These are phyloP conservation scores for Drosophila seclusa DNA, from an alignment of 2,888 invertebrate species.

Conservation along the genomic window DNA sequence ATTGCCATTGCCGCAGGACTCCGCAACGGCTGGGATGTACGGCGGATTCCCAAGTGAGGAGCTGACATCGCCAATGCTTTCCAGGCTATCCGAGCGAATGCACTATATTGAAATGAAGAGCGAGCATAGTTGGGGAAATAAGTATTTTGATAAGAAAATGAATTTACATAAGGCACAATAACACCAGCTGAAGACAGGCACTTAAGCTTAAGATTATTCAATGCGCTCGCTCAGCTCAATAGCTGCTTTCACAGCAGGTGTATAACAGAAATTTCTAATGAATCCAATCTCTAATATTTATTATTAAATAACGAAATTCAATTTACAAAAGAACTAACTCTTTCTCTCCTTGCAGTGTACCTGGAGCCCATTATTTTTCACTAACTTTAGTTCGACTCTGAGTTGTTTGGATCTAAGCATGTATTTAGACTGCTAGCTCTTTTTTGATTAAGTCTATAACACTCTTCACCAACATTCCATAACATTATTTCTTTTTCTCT, in stretches of 20 bases:
- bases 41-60: slow-evolving; percentile 84
- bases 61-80: slow-evolving; percentile 88
- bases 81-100: slow-evolving; percentile 88
- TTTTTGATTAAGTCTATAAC: neutral
- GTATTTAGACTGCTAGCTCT: neutral
- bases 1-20: slow-evolving; percentile 75
- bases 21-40: slow-evolving; percentile 83
- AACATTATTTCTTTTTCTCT: neutral
- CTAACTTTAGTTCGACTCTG: neutral
- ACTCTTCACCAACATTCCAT: fast-evolving
- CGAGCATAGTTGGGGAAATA: fast-evolving
- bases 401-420: neutral
- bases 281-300: neutral
- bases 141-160: neutral
- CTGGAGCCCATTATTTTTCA: neutral
- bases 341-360: neutral
- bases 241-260: neutral
- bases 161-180: neutral
- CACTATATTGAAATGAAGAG: slow-evolving; percentile 67
- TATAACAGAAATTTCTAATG: neutral
- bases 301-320: neutral
- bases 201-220: neutral
- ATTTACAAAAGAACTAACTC: neutral
- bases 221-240: neutral
- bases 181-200: neutral